Percentiles rank a stretch among this genome's conserved stretches.
Conservation (phyloP, 2,888 invertebrate species). For the Drosophila aldrichi region DNA sequence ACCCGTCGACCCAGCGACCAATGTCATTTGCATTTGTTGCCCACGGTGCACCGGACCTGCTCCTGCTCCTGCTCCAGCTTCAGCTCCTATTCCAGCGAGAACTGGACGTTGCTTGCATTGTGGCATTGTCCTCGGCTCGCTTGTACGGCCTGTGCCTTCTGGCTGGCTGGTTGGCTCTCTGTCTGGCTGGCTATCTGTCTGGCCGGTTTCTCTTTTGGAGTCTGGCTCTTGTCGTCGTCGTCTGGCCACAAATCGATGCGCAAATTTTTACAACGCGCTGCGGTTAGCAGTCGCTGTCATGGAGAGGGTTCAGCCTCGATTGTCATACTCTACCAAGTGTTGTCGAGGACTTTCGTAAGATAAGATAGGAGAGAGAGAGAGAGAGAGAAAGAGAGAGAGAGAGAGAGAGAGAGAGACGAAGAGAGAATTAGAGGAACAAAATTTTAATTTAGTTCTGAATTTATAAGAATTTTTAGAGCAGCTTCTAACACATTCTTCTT, state of each 20-base stretch:
- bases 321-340: slow-evolving; percentile 38
- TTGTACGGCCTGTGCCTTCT: slow-evolving; percentile 21
- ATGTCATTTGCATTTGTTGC: slow-evolving; percentile 68
- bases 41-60: slow-evolving; percentile 57
- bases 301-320: slow-evolving; percentile 4
- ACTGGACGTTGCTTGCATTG: slow-evolving; percentile 53
- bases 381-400: too few species aligned
- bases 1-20: slow-evolving; percentile 19
- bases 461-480: too few species aligned
- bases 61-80: background rate
- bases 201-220: slow-evolving; percentile 29
- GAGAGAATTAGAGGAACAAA: too few species aligned
- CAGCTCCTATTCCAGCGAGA: slow-evolving; percentile 46
- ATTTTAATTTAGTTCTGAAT: too few species aligned
- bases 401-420: too few species aligned
- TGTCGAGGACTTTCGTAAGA: background rate
- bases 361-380: too few species aligned
- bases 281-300: slow-evolving; percentile 63
- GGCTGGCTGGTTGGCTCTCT: slow-evolving; percentile 16
- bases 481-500: too few species aligned
- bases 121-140: slow-evolving; percentile 52
- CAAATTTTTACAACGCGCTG: slow-evolving; percentile 75
- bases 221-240: slow-evolving; percentile 59
- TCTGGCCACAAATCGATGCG: slow-evolving; percentile 79
- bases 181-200: slow-evolving; percentile 16